Base-by-base conservation (phyloP, 2,113 vertebrate genomes). In the Alosa alosa region DNA sequence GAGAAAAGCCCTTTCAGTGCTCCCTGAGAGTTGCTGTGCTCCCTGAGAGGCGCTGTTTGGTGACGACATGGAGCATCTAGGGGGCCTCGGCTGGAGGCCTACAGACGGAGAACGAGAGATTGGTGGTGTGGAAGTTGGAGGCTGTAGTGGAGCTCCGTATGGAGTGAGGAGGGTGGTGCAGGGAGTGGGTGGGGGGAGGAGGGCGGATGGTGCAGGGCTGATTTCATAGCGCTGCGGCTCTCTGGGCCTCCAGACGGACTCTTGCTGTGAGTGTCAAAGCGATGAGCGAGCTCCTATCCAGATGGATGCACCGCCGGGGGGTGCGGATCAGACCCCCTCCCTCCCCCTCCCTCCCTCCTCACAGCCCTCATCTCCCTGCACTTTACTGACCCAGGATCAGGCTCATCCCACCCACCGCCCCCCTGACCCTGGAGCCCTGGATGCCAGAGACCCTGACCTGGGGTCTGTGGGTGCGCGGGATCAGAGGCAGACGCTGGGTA, bases 211-310 rank as follows among this genome's bases (percentile, higher is more conserved):
- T 31, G 31, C 31, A 20, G 13, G 82, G 49, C 49, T 6, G 45
- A n/a, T 22, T 46, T 7, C 6, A 52, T 22, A 31, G 68, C 22
- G 22, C 15, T 22, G 44, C 9, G 81, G 50, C 81, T 68, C 50
- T 68, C 84, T 25, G 68, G 83, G 68, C n/a, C 88, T 91, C 91
- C 88, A 93, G 92, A 93, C 91, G 83, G 90, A 86, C 81, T 85
- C 92, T 88, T 68, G 90, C 93, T 92, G 92, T 47, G 90, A 89
- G 68, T 93, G 93, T 94, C 93, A 94, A 90, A 94, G 92, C 92
- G 92, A 91, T 93, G 89, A 92, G 81, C 84, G 89, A 84, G 83
- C 89, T 90, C 87, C 86, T 8, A 6, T 92, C 89, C 92, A 94
- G 92, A 95, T 94, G 93, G 92, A 94, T 93, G 92, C 83, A 72